Conservation (phyloP, 1,140 invertebrate species). For the Euglossa dilemma region DNA sequence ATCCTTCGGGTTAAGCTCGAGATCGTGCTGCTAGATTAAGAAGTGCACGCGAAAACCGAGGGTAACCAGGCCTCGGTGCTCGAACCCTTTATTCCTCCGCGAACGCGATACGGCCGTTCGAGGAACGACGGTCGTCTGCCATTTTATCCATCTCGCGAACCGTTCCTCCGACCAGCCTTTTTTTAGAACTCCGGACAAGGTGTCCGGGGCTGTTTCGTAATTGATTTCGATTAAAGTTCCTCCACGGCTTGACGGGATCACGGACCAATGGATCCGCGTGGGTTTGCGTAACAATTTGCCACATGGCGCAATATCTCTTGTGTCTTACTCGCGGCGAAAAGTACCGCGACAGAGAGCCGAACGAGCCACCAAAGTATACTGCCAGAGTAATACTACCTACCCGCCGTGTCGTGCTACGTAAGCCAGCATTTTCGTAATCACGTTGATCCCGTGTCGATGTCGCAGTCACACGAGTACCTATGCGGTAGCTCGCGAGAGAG, state of each 20-base stretch:
- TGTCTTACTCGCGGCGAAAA: neutral
- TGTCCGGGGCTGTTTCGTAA: neutral
- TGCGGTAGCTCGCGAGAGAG: neutral
- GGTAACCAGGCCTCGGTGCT: neutral
- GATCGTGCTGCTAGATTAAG: slow-evolving; percentile 27
- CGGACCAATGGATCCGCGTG: neutral
- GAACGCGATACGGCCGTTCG: neutral
- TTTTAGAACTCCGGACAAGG: neutral
- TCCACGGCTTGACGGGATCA: too few species aligned
- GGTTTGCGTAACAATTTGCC: slow-evolving; percentile 22
- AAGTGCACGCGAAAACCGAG: slow-evolving; percentile 21
- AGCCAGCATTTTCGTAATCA: neutral
- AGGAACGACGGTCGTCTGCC: neutral
- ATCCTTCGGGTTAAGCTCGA: neutral
- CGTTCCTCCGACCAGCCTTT: neutral
- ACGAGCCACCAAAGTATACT: neutral
- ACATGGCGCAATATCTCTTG: slow-evolving; percentile 1
- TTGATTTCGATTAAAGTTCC: neutral
- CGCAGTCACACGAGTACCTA: too few species aligned
- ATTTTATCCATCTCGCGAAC: neutral
- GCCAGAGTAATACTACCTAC: too few species aligned
- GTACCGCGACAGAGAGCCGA: too few species aligned
- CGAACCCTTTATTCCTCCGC: neutral
- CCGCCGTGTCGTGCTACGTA: neutral
- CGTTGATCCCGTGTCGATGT: neutral